Evolutionary conservation across 2,888 invertebrate genomes (phyloP), one percentile per base, ranked within the genome.

Genomic region (Torymus texanus): DNA sequence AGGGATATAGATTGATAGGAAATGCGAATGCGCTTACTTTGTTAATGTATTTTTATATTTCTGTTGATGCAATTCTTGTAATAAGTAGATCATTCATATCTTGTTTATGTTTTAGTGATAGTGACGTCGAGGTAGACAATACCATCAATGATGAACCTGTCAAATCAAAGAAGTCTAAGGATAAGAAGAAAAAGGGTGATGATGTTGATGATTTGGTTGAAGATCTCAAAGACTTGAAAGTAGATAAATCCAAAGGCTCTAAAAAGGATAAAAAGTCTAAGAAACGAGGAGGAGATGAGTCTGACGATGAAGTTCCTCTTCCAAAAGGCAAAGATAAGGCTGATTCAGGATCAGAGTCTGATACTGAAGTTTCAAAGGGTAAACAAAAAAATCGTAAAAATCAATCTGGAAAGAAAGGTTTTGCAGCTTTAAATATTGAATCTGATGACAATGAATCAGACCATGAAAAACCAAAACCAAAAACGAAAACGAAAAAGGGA

Each of bases 211-310:
- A 85, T 66, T 80, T 93, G 86, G 91, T 92, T 85, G 92, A 93
- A 74, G 92, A 91, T 83, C 89, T 93, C 2, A 92, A 93, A 86
- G 93, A 93, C 90, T 88, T 93, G 67, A 92, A 92, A 83, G 91
- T 93, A 75, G 91, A 92, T 76, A 92, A 91, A 81, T 92, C 83
- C 1, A 86, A 86, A 71, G 24, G 70, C 10, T 58, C 81, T 0
- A 85, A 84, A 41, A 86, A 86, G 21, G 84, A 93, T 86, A 88
- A 88, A 62, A 91, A 89, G 80, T 83, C 85, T 83, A 81, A 81
- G n/a, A 92, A 92, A 87, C 92, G 92, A 83, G 85, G 83, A 61
- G 90, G 67, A 11, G 84, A 79, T 77, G 83, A 79, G 75, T 83
- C 83, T 0, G 85, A 85, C 50, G 82, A 85, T 53, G 85, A 84